Base-by-base conservation (phyloP, 2,797 vertebrate genomes). In the Trematomus bernacchii region DNA sequence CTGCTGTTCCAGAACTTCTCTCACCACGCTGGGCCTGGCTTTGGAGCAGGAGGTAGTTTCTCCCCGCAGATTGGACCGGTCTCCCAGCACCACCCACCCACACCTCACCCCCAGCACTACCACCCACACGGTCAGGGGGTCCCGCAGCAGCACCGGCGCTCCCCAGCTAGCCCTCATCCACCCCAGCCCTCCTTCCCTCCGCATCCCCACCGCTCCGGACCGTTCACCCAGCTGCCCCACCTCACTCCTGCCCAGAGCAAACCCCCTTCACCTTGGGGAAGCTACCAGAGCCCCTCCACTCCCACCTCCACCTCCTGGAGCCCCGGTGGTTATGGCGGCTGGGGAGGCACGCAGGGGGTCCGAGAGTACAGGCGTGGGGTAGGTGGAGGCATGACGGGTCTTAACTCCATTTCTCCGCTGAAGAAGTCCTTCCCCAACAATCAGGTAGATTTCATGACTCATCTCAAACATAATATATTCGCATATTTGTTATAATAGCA, bases 381-480 rank as follows among this genome's bases (percentile, higher is more conserved):
- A 19, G 97, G 97, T 2, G 97, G 97, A 90, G 98, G 97, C 21
- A 96, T 99, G 92, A 95, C 96, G 0, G 96, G 97, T 80, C 96
- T 99, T 68, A 99, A 98, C 94, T 98, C 98, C 75, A 99, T 99
- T 89, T 99, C 98, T 0, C 98, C 98, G 27, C 91, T 99, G 78
- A 99, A 99, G 96, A 99, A 99, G 88, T 98, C 98, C 85, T 99
- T 99, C 87, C 96, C 97, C 65, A 99, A 97, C 94, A 99, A 96
- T 95, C 98, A 99, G 92, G 96, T 98, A 92, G 15, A 51, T 66
- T 12, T 47, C 8, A n/a, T 1, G 0, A 23, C 13, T 80, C 23
- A 42, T 73, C 15, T 57, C 3, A 37, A 44, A 40, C 16, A 30
- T 30, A 6, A 48, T 66, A 46, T 62, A 2, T 59, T 66, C 63